These are phyloP conservation scores for Agraylea sexmaculata DNA, from an alignment of 1,140 invertebrate genomes.

Conservation along the genomic window DNA sequence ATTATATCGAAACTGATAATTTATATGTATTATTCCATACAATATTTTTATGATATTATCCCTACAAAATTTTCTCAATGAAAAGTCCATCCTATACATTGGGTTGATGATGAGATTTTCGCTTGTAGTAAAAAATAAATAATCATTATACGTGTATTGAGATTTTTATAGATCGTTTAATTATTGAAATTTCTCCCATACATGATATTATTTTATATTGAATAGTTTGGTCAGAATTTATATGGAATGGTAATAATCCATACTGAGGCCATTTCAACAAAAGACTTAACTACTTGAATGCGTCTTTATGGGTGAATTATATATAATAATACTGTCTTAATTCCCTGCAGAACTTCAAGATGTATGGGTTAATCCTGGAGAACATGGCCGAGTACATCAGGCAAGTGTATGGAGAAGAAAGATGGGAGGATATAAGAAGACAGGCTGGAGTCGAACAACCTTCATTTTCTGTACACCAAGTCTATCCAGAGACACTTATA, in stretches of 20 bases:
- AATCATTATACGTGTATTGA: no score
- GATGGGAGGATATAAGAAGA: slow-evolving; percentile 77
- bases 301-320: background rate
- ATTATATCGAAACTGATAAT: no score
- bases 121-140: no score
- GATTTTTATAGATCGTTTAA: background rate
- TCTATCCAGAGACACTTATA: slow-evolving; percentile 83
- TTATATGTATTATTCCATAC: no score
- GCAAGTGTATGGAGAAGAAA: slow-evolving; percentile 79
- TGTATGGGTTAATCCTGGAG: slow-evolving; percentile 92
- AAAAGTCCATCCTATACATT: no score
- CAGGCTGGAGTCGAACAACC: slow-evolving; percentile 72
- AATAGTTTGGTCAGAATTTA: background rate
- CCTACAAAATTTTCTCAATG: no score
- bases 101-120: no score
- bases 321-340: background rate
- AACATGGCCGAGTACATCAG: slow-evolving; percentile 86
- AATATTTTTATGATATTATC: no score
- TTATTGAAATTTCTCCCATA: background rate
- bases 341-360: slow-evolving; percentile 43
- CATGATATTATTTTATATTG: background rate
- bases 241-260: background rate
- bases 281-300: background rate
- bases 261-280: background rate
- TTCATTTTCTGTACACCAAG: slow-evolving; percentile 83